Evolutionary conservation across 2,888 invertebrate species (phyloP), one percentile per base, ranked within the genome.

Genomic region (Lymantria dispar): DNA sequence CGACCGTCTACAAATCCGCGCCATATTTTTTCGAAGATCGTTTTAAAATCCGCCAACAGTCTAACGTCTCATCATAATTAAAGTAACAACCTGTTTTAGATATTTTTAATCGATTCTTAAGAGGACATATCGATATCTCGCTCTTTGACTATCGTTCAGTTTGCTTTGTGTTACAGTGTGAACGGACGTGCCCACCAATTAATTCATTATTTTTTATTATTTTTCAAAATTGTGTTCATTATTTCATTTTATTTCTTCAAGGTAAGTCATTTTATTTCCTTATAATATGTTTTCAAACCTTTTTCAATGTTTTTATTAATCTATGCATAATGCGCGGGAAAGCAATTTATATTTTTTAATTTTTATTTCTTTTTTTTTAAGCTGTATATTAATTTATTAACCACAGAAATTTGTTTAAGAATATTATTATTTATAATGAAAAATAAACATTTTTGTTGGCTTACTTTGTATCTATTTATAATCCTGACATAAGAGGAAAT

Each of bases 41-140:
- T 82, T 82, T 86, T 83, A 74, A 83, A 89, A 88, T 85, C 87
- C 85, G 81, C 76, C 86, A 86, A 85, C 81, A 84, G 80, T 79
- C 80, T 78, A 83, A 82, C 86, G 74, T 72, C 62, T 67, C 72
- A 70, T 77, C 62, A 69, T 75, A 64, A 62, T 68, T 62, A 60
- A 56, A 57, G 49, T 48, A 45, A 52, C 55, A 72, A 74, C 78
- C 70, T 58, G 74, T 73, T 77, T 58, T 63, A 62, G 60, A 64
- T 68, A 59, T 68, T 66, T 66, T 70, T 69, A 68, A 72, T 75
- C 76, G 74, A 72, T 74, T 74, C 68, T 56, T 48, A 47, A 47
- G 64, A 67, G 69, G 68, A 70, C 70, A 55, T 61, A 72, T 67
- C 67, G 73, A 68, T 70, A 72, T 71, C 62, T 67, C 69, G 67